phyloP scores from a whole-genome alignment of 1,140 invertebrate genomes.

The Dendrolimus kikuchii region DNA sequence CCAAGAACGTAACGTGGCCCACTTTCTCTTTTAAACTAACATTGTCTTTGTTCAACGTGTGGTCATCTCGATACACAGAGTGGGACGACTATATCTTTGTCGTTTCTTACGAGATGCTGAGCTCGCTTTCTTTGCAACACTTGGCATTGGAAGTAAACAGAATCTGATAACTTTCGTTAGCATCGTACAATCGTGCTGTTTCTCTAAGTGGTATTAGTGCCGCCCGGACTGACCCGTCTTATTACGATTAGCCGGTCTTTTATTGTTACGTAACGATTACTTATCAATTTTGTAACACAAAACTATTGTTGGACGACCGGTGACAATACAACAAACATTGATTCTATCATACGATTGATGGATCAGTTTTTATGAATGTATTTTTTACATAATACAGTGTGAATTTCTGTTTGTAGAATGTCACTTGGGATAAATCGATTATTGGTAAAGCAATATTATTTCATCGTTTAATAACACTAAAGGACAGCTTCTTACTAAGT shows the following conservation, averaged over 20 bases:
- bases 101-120: slow-evolving; percentile 35
- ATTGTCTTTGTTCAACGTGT: slow-evolving; percentile 50
- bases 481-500: too few species aligned
- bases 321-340: slow-evolving; percentile 1
- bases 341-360: too few species aligned
- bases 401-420: too few species aligned
- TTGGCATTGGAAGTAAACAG: slow-evolving; percentile 60
- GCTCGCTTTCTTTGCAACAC: slow-evolving; percentile 68
- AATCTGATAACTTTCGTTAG: slow-evolving; percentile 68
- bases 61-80: slow-evolving; percentile 26
- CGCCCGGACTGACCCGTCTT: slow-evolving; percentile 23
- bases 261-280: slow-evolving; percentile 41
- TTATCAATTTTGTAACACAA: slow-evolving; percentile 25
- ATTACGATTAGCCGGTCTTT: slow-evolving; percentile 40
- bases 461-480: too few species aligned
- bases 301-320: slow-evolving; percentile 6
- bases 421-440: too few species aligned
- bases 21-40: slow-evolving; percentile 70
- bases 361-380: too few species aligned
- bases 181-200: slow-evolving; percentile 35
- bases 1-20: slow-evolving; percentile 66
- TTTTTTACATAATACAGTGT: too few species aligned
- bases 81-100: slow-evolving; percentile 51
- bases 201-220: slow-evolving; percentile 27
- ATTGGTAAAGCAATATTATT: too few species aligned